A percentile compares a stretch with the other conserved stretches of the same genome.
Conservation (phyloP, 1,140 invertebrate species). For the Matsumurasca onukii region DNA sequence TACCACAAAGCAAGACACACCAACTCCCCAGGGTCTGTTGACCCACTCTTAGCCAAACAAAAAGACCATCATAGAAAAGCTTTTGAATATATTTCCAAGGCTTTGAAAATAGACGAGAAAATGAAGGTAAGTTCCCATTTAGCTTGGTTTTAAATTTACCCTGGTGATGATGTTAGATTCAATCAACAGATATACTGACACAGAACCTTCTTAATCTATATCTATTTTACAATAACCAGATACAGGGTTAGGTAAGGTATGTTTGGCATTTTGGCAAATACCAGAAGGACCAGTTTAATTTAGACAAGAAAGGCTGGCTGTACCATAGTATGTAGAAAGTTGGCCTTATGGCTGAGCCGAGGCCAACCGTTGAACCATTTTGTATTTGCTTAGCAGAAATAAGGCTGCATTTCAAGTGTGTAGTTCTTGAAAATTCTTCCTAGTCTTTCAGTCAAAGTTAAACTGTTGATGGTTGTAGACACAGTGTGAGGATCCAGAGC, state of each 20-base stretch:
- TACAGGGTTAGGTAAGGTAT: neutral
- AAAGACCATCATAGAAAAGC: constrained; percentile 94
- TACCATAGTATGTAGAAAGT: no score
- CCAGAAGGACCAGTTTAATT: neutral
- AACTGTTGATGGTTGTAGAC: no score
- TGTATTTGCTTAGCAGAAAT: no score
- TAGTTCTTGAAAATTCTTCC: no score
- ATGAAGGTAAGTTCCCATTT: constrained; percentile 66
- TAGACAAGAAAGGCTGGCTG: neutral
- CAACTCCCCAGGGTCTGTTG: constrained; percentile 70
- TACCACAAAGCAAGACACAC: constrained; percentile 44
- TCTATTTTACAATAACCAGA: neutral
- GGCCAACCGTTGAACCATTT: no score
- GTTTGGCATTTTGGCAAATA: neutral
- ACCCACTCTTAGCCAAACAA: constrained; percentile 85
- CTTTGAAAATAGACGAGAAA: constrained; percentile 94
- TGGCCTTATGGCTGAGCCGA: no score
- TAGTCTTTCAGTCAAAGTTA: no score
- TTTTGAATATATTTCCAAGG: constrained; percentile 95
- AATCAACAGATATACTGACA: neutral
- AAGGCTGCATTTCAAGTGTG: no score
- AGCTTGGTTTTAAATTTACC: neutral
- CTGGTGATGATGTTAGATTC: neutral
- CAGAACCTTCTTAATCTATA: neutral
- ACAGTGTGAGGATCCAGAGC: no score